Conservation (phyloP, 1,140 invertebrate species). For the Panagrolaimus sp. region DNA sequence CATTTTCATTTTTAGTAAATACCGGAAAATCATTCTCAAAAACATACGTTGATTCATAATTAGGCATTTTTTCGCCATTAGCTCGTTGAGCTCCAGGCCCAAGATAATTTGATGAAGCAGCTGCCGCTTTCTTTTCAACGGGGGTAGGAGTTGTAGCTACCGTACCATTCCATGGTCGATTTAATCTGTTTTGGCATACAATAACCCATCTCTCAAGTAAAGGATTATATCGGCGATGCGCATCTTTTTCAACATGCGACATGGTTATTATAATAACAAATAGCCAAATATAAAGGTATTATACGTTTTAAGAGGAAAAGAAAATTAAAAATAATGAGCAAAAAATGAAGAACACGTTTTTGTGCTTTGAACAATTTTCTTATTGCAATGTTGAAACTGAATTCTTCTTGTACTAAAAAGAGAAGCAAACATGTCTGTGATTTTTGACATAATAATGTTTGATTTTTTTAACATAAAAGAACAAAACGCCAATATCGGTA, state of each 20-base stretch:
- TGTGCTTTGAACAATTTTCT: too few relatives aligned
- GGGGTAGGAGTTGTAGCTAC: slow-evolving; percentile 64
- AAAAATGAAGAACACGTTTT: too few relatives aligned
- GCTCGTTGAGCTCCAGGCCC: slow-evolving; percentile 76
- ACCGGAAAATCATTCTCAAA: slow-evolving; percentile 95
- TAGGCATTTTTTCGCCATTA: slow-evolving; percentile 71
- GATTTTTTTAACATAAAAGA: too few relatives aligned
- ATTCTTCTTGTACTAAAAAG: too few relatives aligned
- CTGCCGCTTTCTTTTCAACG: slow-evolving; percentile 67
- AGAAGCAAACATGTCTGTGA: too few relatives aligned
- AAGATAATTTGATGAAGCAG: slow-evolving; percentile 74
- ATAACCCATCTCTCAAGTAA: slow-evolving; percentile 89
- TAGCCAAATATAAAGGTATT: background rate
- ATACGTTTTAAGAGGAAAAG: too few relatives aligned
- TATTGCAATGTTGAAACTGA: too few relatives aligned
- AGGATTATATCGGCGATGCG: slow-evolving; percentile 70
- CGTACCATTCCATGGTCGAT: slow-evolving; percentile 80
- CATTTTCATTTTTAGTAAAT: slow-evolving; percentile 65
- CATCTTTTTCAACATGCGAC: background rate
- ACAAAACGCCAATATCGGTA: too few relatives aligned
- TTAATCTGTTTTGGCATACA: slow-evolving; percentile 85
- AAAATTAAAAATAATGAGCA: too few relatives aligned
- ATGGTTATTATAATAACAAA: background rate
- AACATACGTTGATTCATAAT: slow-evolving; percentile 79
- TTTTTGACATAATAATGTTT: too few relatives aligned